These are phyloP conservation scores for Drosophila flavopinicola DNA, from an alignment of 2,888 invertebrate genomes.

Conservation along the genomic window DNA sequence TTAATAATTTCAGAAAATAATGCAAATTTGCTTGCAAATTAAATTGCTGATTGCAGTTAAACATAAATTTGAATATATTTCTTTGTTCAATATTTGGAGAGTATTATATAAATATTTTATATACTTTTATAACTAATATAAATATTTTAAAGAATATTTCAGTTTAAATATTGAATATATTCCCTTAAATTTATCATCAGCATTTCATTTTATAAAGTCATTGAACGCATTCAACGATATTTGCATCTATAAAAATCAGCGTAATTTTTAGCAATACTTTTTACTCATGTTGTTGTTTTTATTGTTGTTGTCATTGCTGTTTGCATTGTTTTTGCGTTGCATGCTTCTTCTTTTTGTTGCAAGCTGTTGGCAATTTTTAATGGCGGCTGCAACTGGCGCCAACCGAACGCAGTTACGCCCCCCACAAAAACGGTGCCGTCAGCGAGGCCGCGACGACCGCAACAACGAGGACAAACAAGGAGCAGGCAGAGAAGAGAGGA, in stretches of 20 bases:
- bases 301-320: constrained; percentile 24
- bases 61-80: too few relatives aligned
- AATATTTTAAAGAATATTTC: too few relatives aligned
- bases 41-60: too few relatives aligned
- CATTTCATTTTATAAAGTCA: constrained; percentile 51
- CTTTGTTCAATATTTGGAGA: too few relatives aligned
- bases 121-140: not conserved
- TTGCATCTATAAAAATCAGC: constrained; percentile 43
- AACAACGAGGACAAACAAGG: constrained; percentile 29
- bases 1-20: too few relatives aligned
- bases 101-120: not conserved
- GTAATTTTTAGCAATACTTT: constrained; percentile 8
- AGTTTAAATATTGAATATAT: too few relatives aligned
- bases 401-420: constrained; percentile 37
- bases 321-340: constrained; percentile 40
- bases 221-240: constrained; percentile 46
- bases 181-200: too few relatives aligned
- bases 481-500: not conserved
- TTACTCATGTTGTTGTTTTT: constrained; percentile 16
- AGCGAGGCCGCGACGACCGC: constrained; percentile 39
- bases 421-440: constrained; percentile 40
- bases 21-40: too few relatives aligned
- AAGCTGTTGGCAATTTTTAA: constrained; percentile 67
- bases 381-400: constrained; percentile 56
- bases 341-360: too few relatives aligned